Evolutionary conservation across 1,140 invertebrate species (phyloP), one percentile per base, ranked within the genome.

Genomic region (Holotrichia oblita): DNA sequence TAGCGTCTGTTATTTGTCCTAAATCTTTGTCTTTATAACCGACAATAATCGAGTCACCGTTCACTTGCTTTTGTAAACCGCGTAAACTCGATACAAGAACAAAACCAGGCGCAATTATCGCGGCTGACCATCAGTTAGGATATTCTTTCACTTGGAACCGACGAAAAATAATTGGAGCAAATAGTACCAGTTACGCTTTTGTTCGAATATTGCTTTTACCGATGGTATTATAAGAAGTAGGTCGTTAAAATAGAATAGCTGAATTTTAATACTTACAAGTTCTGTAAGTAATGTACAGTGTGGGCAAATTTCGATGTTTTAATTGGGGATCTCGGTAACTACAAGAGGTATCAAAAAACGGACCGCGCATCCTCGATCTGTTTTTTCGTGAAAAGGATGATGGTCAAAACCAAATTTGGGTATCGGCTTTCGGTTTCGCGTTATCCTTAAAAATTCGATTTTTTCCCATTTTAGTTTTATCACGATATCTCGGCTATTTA

Each of bases 41-140:
- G 44, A 12, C 12, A 48, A 8, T 48, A 3, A n/a, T n/a, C 1
- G n/a, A 48, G 12, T 48, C 12, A 12, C 44, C 12, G 44, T 48
- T 48, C n/a, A 12, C 12, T 48, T 48, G 12, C 1, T 3, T 48
- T 41, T 48, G n/a, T 12, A 2, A 48, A 48, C 44, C n/a, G n/a
- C 12, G 6, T 48, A 12, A 42, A 42, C 12, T 42, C n/a, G 22
- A 64, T 27, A 7, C 1, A 6, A 22, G 61, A 20, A 64, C 61
- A 20, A 12, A 64, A 64, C 22, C 4, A n/a, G n/a, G 4, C 17
- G 17, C 22, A 27, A 64, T 64, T 64, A 64, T 64, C 61, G 24
- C 17, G 22, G 17, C 22, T 64, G 61, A 22, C 61, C 61, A 64
- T 64, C 61, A 20, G 61, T 64, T 20, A 64, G n/a, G n/a, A n/a